Evolutionary conservation across 1,140 invertebrate genomes (phyloP), one percentile per base, ranked within the genome.

Genomic region (Drosophila guanche): DNA sequence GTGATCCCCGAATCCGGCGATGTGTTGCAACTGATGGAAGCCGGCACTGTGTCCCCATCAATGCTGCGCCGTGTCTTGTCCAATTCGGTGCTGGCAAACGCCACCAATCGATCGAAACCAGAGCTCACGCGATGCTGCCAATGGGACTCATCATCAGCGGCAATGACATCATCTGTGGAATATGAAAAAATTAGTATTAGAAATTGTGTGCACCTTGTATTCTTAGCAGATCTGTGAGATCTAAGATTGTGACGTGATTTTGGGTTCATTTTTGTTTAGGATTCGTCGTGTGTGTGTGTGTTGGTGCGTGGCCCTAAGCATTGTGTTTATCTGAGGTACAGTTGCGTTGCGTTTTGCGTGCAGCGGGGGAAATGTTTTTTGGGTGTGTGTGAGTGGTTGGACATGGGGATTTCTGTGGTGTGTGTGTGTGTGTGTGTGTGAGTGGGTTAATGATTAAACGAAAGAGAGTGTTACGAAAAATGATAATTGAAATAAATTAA

Each of bases 101-200:
- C 96, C 51, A 97, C 95, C 59, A 97, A 88, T 10, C 95, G 93
- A 92, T 97, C 96, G 92, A 97, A 97, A 16, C 95, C 95, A 54
- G 95, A 96, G 90, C 94, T 95, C 54, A 97, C 96, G 63, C 95
- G 95, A 80, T 96, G 95, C 90, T 96, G 95, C 95, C 96, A 96
- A 88, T 96, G 93, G 20, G 93, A 92, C 76, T 95, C 93, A 47
- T 93, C 93, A 69, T 93, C 93, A 83, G 91, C 60, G 81, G 91
- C 59, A 83, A 93, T 88, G 51, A 92, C 91, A 79, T 91, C 91
- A 85, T 91, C 90, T 91, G 55, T 7, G 45, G 40, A 41, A 43
- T 37, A 59, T 29, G 14, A 0, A 12, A 27, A 23, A 45, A 57
- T 10, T 14, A 29, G 14, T 6, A 8, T 66, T 47, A 74, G 29